Conservation (phyloP, 2,888 invertebrate species). For the Cosmorhoe ocellata region DNA sequence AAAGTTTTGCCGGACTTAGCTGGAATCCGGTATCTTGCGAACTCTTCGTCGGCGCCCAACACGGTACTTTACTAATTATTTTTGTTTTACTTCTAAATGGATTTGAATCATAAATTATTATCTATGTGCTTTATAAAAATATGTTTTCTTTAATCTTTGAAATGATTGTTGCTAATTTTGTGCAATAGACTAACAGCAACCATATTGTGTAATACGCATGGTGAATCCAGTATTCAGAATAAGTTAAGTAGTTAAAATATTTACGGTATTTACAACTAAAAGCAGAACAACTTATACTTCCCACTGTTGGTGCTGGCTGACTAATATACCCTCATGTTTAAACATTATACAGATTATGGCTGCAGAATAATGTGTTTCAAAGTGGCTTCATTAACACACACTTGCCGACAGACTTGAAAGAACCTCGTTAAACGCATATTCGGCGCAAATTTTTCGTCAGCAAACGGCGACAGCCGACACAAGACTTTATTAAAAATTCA, state of each 20-base stretch:
- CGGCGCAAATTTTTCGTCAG: conserved; percentile 42
- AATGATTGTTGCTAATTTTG: no score
- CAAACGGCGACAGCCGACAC: conserved; percentile 43
- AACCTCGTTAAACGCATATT: conserved; percentile 47
- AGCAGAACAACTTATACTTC: no score
- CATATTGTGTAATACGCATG: no score
- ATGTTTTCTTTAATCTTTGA: no score
- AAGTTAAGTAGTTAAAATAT: no score
- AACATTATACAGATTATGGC: conserved; percentile 23
- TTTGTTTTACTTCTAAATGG: conserved; percentile 25
- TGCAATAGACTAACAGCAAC: no score
- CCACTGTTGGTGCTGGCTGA: no score
- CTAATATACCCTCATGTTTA: conserved; percentile 17
- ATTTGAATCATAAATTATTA: conserved; percentile 2
- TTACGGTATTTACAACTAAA: no score
- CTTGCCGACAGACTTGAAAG: conserved; percentile 37
- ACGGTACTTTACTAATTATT: conserved; percentile 36
- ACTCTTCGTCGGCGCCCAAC: conserved; percentile 45
- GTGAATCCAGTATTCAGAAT: no score
- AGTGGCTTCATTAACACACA: conserved; percentile 45
- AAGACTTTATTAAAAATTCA: conserved; percentile 58
- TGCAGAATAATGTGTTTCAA: conserved; percentile 24
- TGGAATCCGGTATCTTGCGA: conserved; percentile 42
- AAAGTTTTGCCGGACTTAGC: conserved; percentile 54
- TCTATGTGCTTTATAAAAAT: no score